A percentile compares a stretch with the other conserved stretches of the same genome.
Conservation (phyloP, 2,888 invertebrate genomes). For the Zootermopsis nevadensis region DNA sequence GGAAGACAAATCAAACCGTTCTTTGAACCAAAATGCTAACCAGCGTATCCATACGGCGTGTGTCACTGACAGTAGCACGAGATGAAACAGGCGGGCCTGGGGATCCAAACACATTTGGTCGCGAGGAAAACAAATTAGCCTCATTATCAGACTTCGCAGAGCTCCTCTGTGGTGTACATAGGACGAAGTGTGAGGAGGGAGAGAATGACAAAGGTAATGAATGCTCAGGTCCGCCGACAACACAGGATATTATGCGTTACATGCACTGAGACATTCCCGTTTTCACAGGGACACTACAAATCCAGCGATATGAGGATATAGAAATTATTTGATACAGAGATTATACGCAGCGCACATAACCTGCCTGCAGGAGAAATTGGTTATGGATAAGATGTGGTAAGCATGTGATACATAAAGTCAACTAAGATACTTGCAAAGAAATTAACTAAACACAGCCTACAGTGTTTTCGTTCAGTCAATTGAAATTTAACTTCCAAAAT, state of each 20-base stretch:
- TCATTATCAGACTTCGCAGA: conserved; percentile 13
- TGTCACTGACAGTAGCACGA: neutral
- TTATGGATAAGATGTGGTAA: neutral
- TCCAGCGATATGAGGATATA: neutral
- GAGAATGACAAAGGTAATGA: neutral
- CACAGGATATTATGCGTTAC: neutral
- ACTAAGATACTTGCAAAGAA: neutral
- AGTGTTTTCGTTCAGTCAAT: neutral
- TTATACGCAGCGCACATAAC: neutral
- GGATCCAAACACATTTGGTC: neutral
- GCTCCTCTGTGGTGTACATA: neutral
- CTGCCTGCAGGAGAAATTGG: neutral
- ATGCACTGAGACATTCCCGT: neutral
- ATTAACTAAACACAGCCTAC: too few species aligned
- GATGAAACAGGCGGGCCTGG: neutral
- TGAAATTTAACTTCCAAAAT: too few species aligned
- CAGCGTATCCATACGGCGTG: neutral
- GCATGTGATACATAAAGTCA: neutral
- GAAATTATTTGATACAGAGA: neutral
- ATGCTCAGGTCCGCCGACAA: neutral
- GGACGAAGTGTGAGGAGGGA: neutral
- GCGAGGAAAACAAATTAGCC: conserved; percentile 10
- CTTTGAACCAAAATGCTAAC: too few species aligned
- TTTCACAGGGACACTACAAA: neutral
- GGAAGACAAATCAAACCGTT: too few species aligned